Percentiles rank a stretch among this genome's conserved stretches.
Conservation (phyloP, 1,140 invertebrate species). For the Aleiodes sp. region DNA sequence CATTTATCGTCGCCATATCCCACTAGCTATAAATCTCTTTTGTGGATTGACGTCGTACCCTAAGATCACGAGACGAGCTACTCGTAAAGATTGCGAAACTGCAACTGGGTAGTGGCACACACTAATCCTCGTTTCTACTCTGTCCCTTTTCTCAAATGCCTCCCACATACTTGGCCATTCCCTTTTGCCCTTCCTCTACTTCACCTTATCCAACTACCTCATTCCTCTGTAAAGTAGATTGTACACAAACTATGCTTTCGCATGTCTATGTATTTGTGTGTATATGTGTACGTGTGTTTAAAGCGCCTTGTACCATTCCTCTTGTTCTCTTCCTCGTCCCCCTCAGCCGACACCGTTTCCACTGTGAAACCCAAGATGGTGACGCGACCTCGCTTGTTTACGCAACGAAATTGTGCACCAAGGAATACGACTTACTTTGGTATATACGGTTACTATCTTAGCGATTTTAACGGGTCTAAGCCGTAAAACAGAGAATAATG, state of each 20-base stretch:
- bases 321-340: conserved; percentile 7
- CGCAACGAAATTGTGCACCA: conserved; percentile 44
- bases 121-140: conserved; percentile 1
- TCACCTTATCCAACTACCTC: background rate
- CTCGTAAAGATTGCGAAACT: conserved; percentile 16
- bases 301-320: conserved; percentile 3
- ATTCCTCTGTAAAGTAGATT: background rate
- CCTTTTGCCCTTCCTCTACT: background rate
- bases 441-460: conserved; percentile 38
- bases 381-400: conserved; percentile 39
- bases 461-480: conserved; percentile 35
- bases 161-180: conserved; percentile 15
- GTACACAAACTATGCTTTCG: too few relatives aligned
- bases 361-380: conserved; percentile 9
- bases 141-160: conserved; percentile 8
- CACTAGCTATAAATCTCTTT: background rate
- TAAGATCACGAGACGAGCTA: conserved; percentile 11
- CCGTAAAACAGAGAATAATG: too few relatives aligned
- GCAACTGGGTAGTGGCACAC: conserved; percentile 8
- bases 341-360: background rate
- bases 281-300: background rate
- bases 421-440: conserved; percentile 39
- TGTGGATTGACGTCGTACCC: conserved; percentile 5
- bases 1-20: conserved; percentile 13
- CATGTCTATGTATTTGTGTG: too few relatives aligned